Percentiles rank a stretch among this genome's conserved stretches.
Evolutionary conservation across 2,797 vertebrate genomes (phyloP).

Genomic region (Scolopax rusticola): DNA sequence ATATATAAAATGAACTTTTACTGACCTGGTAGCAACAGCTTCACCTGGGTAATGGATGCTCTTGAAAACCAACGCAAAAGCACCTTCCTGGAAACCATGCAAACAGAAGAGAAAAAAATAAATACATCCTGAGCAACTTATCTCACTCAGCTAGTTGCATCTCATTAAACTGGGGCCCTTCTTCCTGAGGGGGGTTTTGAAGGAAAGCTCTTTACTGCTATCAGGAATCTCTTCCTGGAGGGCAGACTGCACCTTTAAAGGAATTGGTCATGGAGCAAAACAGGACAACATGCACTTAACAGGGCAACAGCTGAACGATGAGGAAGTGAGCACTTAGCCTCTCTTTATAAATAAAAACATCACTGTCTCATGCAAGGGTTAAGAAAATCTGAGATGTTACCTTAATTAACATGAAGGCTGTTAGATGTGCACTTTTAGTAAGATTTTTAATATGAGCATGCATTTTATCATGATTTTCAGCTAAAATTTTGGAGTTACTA

Average conservation of each 20-base stretch:
- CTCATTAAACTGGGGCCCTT: conserved; percentile 16
- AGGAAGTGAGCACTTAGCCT: not conserved
- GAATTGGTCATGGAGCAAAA: not conserved
- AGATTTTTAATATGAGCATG: not conserved
- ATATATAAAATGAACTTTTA: not conserved
- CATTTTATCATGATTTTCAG: not conserved
- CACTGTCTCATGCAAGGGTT: not conserved
- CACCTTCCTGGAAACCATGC: conserved; percentile 86
- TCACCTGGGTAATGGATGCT: conserved; percentile 93
- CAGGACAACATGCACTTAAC: not conserved
- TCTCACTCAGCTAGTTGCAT: not conserved
- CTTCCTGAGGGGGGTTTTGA: not conserved
- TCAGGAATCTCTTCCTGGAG: conserved; percentile 54
- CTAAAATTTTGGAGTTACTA: not conserved
- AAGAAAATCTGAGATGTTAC: not conserved
- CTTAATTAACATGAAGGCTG: not conserved
- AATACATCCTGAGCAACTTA: not conserved
- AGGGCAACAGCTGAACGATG: not conserved
- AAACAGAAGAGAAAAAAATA: not conserved
- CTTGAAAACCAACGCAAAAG: conserved; percentile 96
- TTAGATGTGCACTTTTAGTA: not conserved
- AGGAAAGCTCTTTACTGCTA: conserved; percentile 13
- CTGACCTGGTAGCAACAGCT: conserved; percentile 93
- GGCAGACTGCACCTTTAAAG: conserved; percentile 43
- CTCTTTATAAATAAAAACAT: not conserved